Conservation (phyloP, 2,797 vertebrate species). For the Myiotriccus ornatus region DNA sequence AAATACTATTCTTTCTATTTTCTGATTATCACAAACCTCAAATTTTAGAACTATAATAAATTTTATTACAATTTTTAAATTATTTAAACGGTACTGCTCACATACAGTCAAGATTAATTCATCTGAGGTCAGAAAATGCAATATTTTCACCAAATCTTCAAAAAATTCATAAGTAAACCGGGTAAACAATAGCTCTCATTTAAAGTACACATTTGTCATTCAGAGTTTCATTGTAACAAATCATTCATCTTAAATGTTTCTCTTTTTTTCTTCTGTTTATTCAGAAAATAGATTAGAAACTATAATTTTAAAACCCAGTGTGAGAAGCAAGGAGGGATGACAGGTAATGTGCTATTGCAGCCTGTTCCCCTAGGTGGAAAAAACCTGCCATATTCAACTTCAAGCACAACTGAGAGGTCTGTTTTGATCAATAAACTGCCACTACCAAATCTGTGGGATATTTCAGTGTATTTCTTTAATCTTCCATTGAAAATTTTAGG, state of each 20-base stretch:
- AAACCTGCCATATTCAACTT: background rate
- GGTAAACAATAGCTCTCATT: background rate
- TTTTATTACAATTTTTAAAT: background rate
- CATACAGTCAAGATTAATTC: background rate
- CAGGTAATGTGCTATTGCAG: rapidly evolving
- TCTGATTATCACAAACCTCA: background rate
- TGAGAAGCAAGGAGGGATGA: background rate
- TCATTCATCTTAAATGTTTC: background rate
- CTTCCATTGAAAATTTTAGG: background rate
- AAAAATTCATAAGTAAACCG: background rate
- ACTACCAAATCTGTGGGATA: background rate
- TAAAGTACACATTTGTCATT: background rate
- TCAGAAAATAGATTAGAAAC: background rate
- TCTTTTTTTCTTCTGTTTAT: background rate
- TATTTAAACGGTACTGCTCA: background rate
- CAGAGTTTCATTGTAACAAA: background rate
- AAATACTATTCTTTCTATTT: background rate
- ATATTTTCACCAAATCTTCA: background rate
- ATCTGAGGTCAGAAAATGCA: background rate
- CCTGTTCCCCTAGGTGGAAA: background rate
- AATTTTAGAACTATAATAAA: background rate
- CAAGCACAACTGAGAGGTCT: background rate
- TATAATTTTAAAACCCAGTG: background rate
- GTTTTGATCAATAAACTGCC: background rate
- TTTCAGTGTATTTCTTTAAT: background rate